Evolutionary conservation across 2,888 invertebrate species (phyloP).

Genomic region (Sarcophaga rosellei): DNA sequence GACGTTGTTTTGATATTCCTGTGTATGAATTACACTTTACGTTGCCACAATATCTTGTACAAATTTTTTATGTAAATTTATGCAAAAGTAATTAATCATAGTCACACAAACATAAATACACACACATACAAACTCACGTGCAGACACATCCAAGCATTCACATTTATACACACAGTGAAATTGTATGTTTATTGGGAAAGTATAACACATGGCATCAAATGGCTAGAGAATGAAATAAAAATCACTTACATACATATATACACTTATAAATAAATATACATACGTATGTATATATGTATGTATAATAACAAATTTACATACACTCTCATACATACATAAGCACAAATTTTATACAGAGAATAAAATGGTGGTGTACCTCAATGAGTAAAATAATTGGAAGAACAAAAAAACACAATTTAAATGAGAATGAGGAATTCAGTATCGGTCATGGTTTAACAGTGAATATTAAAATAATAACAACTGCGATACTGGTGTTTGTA

Average conservation of each 20-base stretch:
- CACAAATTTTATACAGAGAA: background rate
- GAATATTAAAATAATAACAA: slow-evolving; percentile 3
- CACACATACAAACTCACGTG: slow-evolving; percentile 22
- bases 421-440: slow-evolving; percentile 18
- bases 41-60: slow-evolving; percentile 50
- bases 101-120: slow-evolving; percentile 63
- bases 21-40: slow-evolving; percentile 51
- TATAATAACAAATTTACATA: background rate
- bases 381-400: background rate
- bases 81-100: slow-evolving; percentile 72
- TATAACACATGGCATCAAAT: slow-evolving; percentile 48
- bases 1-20: slow-evolving; percentile 64
- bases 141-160: slow-evolving; percentile 12
- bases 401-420: background rate
- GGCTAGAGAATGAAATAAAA: slow-evolving; percentile 37
- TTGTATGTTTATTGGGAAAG: slow-evolving; percentile 4
- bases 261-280: background rate
- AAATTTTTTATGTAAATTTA: slow-evolving; percentile 70
- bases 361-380: background rate
- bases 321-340: background rate
- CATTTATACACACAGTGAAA: slow-evolving; percentile 21
- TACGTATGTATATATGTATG: background rate
- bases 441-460: slow-evolving; percentile 42
- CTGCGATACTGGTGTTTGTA: background rate
- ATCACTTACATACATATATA: background rate